Evolutionary conservation across 2,888 invertebrate species (phyloP), one percentile per base, ranked within the genome.

Genomic region (Luperina nickerlii): DNA sequence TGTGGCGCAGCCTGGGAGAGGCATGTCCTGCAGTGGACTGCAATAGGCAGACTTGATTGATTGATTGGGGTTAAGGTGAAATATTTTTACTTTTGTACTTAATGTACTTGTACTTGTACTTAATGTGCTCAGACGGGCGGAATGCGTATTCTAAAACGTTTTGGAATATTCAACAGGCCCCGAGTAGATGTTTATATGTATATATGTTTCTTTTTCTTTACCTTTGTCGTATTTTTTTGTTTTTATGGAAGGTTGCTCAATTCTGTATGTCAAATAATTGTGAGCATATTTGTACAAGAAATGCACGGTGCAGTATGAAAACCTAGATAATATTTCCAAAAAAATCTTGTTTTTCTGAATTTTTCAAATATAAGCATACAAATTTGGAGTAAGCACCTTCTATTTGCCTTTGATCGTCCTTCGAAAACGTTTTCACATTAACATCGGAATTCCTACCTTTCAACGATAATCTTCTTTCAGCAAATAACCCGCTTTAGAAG

Each of bases 401-500:
- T 77, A 85, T 86, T 74, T 79, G 67, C 79, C 66, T 84, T 83
- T 77, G 79, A 87, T 77, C 84, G 60, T 45, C 65, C n/a, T 75
- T 67, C 27, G 54, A 66, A 74, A 72, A 68, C 78, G 86, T 70
- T 82, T 76, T 72, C 77, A 78, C 74, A 76, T 88, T 87, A 83
- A 80, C 78, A 77, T 84, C 63, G 70, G 77, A 84, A 86, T 84
- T 78, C 32, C 71, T 82, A 82, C 83, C 81, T 83, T 86, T 76
- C 63, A 63, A 69, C 79, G 76, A 88, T 88, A 90, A 90, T 87
- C 84, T 82, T 75, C 81, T 79, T 82, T 80, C 78, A 74, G 74
- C 83, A 89, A 89, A 89, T 88, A 88, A 84, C 82, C 84, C 80
- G 80, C 76, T 85, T 84, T 85, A 82, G 88, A 87, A 90, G 87